Conservation (phyloP, 2,113 vertebrate genomes). For the Nipponia nippon region DNA sequence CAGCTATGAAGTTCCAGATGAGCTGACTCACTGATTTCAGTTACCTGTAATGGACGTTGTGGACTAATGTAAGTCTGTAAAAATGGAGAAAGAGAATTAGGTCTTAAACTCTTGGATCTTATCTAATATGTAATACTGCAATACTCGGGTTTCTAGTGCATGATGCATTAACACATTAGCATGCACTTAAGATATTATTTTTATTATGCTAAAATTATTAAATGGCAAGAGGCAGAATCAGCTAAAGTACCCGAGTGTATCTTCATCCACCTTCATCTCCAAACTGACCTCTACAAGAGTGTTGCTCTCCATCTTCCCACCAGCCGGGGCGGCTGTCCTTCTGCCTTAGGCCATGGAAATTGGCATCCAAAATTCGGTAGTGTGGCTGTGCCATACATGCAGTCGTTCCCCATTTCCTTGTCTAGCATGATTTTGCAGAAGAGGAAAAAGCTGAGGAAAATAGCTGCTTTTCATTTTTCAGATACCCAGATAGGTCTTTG, state of each 20-base stretch:
- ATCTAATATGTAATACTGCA: neutral
- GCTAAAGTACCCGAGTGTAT: neutral
- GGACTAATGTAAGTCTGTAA: neutral
- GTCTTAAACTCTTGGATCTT: neutral
- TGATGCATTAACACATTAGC: neutral
- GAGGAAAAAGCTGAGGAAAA: neutral
- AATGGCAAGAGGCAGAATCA: neutral
- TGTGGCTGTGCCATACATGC: rapidly evolving
- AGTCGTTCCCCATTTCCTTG: neutral
- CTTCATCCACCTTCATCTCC: neutral
- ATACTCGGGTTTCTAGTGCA: neutral
- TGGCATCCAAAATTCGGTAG: neutral
- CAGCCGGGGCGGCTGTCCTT: neutral
- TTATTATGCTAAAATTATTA: neutral
- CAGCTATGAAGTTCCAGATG: neutral
- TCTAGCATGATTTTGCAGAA: neutral
- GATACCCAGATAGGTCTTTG: rapidly evolving
- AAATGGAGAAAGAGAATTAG: neutral
- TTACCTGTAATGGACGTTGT: neutral
- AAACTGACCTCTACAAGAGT: neutral
- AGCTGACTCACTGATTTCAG: neutral
- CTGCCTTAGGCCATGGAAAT: neutral
- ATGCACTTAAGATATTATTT: neutral
- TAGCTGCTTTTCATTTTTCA: neutral
- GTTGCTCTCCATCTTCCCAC: neutral